Conservation (phyloP, 2,797 vertebrate species). For the Cetoscarus ocellatus region DNA sequence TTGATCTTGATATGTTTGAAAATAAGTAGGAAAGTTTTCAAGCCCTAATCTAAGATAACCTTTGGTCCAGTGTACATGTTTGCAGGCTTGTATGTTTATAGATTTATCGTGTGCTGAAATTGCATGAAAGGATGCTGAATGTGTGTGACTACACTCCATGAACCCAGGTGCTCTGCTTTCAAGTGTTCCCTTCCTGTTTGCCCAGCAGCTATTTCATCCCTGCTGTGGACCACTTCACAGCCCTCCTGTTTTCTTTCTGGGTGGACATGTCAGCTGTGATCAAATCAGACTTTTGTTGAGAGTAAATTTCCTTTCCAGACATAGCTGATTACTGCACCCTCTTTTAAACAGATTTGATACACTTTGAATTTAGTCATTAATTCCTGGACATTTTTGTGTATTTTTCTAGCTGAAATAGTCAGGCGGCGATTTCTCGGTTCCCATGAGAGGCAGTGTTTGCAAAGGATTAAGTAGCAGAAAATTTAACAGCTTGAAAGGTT, state of each 20-base stretch:
- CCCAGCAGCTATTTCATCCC: constrained; percentile 68
- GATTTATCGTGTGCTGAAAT: constrained; percentile 33
- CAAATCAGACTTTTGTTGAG: constrained; percentile 71
- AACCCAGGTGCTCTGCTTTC: constrained; percentile 75
- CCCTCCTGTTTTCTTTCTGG: constrained; percentile 72
- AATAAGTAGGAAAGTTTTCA: not conserved
- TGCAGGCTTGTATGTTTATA: constrained; percentile 19
- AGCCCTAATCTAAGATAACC: not conserved
- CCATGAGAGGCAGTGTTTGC: constrained; percentile 59
- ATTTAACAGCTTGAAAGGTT: constrained; percentile 59
- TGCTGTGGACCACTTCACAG: constrained; percentile 73
- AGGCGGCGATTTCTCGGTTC: constrained; percentile 36
- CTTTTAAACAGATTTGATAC: constrained; percentile 51
- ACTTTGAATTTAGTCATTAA: constrained; percentile 55
- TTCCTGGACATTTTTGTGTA: constrained; percentile 46
- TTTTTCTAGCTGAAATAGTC: constrained; percentile 60
- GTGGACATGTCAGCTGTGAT: constrained; percentile 71
- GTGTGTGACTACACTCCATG: constrained; percentile 46
- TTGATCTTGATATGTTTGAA: no score
- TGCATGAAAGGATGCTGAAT: constrained; percentile 56
- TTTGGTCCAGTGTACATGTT: not conserved
- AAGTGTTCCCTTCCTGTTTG: constrained; percentile 73
- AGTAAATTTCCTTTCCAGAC: constrained; percentile 67
- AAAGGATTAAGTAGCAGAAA: constrained; percentile 59
- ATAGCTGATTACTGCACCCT: constrained; percentile 60